A percentile compares a stretch with the other conserved stretches of the same genome.
Evolutionary conservation across 1,140 invertebrate genomes (phyloP).

Genomic region (Ptiloglossa arizonensis): DNA sequence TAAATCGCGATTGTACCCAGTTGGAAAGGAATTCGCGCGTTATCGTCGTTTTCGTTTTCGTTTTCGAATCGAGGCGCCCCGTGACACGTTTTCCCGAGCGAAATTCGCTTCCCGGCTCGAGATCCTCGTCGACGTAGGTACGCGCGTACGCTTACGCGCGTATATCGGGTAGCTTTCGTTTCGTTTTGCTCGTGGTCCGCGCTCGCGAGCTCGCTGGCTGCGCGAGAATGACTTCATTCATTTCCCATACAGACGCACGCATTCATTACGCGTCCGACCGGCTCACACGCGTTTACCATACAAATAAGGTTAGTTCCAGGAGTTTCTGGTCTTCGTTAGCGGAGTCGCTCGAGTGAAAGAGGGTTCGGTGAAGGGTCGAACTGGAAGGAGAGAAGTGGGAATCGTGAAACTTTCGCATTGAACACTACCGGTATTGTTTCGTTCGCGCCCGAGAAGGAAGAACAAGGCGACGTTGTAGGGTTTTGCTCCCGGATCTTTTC

Average conservation of each 20-base stretch:
- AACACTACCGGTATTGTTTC: conserved; percentile 70
- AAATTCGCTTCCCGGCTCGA: neutral
- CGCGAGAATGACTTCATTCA: conserved; percentile 63
- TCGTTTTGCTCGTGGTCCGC: no score
- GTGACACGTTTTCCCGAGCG: neutral
- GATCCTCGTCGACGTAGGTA: neutral
- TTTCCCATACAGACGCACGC: conserved; percentile 44
- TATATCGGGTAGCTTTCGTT: no score
- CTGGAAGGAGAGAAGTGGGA: conserved; percentile 53
- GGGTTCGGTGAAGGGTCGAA: conserved; percentile 57
- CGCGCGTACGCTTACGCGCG: no score
- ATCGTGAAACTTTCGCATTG: conserved; percentile 63
- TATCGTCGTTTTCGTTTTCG: no score
- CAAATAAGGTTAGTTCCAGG: conserved; percentile 51
- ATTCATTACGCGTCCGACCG: conserved; percentile 30
- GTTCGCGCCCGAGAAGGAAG: conserved; percentile 47
- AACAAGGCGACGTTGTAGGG: conserved; percentile 66
- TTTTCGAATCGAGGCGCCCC: no score
- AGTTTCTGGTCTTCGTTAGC: conserved; percentile 74
- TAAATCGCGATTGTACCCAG: no score
- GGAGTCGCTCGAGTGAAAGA: conserved; percentile 60
- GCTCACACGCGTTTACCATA: conserved; percentile 50
- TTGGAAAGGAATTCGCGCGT: no score
- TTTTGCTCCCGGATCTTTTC: conserved; percentile 60
- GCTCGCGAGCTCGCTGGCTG: neutral